Conservation (phyloP, 1,140 invertebrate species). For the Hylaeus anthracinus region DNA sequence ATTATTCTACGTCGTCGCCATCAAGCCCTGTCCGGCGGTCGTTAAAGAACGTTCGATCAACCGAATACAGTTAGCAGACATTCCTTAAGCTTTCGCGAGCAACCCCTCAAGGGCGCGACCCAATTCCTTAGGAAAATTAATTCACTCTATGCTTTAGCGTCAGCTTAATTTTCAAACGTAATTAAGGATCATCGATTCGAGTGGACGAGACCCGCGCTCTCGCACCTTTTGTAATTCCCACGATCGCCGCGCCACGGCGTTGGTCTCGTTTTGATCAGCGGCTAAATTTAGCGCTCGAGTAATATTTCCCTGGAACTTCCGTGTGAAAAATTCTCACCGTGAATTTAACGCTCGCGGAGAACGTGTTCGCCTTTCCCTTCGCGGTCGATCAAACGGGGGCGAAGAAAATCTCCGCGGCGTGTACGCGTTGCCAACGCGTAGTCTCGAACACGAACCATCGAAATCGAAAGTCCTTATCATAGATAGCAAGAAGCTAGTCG, state of each 20-base stretch:
- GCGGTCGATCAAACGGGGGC: background rate
- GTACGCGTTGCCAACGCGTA: background rate
- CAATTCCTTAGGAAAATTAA: slow-evolving; percentile 38
- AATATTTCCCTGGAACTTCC: slow-evolving; percentile 6
- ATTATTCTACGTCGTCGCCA: background rate
- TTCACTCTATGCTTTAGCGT: slow-evolving; percentile 22
- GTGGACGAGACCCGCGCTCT: slow-evolving; percentile 17
- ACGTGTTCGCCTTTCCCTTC: background rate
- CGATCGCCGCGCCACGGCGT: slow-evolving; percentile 41
- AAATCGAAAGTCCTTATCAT: slow-evolving; percentile 40
- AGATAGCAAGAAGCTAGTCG: slow-evolving; percentile 15
- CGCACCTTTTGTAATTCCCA: slow-evolving; percentile 20
- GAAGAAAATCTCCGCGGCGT: no score
- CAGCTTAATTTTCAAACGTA: slow-evolving; percentile 39
- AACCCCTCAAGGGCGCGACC: slow-evolving; percentile 25
- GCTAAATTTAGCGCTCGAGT: slow-evolving; percentile 27
- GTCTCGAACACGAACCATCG: background rate
- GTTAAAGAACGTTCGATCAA: slow-evolving; percentile 21
- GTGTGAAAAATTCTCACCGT: background rate
- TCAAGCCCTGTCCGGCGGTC: background rate
- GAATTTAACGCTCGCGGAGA: background rate
- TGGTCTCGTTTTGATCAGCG: slow-evolving; percentile 22
- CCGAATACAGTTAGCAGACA: background rate
- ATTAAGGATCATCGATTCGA: slow-evolving; percentile 44
- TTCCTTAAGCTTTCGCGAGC: slow-evolving; percentile 27